Evolutionary conservation across 1,140 invertebrate species (phyloP), one percentile per base, ranked within the genome.

Genomic region (Oedothorax gibbosus): DNA sequence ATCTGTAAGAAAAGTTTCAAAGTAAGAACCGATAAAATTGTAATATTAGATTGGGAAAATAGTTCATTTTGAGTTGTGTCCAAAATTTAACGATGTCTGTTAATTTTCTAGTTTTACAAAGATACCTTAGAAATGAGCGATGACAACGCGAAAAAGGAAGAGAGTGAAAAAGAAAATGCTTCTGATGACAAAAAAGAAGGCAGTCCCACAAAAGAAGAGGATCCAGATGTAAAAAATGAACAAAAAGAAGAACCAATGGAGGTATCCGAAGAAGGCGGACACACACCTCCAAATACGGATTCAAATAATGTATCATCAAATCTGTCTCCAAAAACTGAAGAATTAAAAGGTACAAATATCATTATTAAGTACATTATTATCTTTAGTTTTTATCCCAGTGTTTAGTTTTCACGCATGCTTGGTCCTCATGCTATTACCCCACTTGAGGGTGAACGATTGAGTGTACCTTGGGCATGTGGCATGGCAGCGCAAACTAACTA

Each of bases 91-190:
- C 35, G 35, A 35, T 5, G 5, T 35, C 12, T 68, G 7, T 68
- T 11, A 18, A n/a, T 21, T 85, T 88, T 90, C 76, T 90, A 96
- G 91, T 98, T 98, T 90, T 98, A 98, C 91, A 95, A 97, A 91
- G 96, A 98, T 87, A 98, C 96, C 0, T 90, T 97, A 78, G 94
- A 95, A 88, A 93, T 93, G 56, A 85, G 87, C 21, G 87, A 88
- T 75, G 88, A 89, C n/a, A 86, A 87, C 66, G 88, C 88, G 75
- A 89, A 91, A 68, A 88, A 90, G 21, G 90, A 88, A 73, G 89
- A 91, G 69, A 89, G 91, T 6, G 91, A 90, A 49, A 89, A 91
- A n/a, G 90, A 83, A 73, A 80, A 87, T 82, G 51, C 51, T 35
- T 68, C 86, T 85, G 85, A 73, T 53, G n/a, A 15, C 88, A 89